These are phyloP conservation scores for Ophioderma brevispina DNA, from an alignment of 35 echinoderm and acorn worm genomes.

Conservation along the genomic window DNA sequence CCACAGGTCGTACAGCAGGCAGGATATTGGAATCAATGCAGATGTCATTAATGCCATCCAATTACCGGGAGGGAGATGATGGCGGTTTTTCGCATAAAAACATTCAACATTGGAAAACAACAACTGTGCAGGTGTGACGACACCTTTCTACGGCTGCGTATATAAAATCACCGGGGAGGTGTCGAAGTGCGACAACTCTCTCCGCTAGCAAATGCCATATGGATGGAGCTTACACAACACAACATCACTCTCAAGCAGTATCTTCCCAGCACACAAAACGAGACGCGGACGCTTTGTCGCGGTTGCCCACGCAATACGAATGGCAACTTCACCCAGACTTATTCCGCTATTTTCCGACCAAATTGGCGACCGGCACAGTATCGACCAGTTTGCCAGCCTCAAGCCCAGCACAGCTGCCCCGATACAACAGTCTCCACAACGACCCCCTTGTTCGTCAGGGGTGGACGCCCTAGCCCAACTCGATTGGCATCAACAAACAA, in stretches of 20 bases:
- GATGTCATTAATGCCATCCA: neutral
- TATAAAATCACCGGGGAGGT: neutral
- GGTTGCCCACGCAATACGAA: neutral
- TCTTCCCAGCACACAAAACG: neutral
- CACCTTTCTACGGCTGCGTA: neutral
- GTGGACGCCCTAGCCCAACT: too few species aligned
- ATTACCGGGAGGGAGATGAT: neutral
- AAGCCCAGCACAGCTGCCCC: neutral
- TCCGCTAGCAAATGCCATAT: neutral
- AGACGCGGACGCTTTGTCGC: neutral
- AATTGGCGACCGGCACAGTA: neutral
- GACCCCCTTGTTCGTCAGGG: neutral
- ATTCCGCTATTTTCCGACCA: neutral
- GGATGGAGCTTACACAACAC: neutral
- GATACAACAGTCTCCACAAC: neutral
- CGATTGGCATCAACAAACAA: too few species aligned
- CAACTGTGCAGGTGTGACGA: neutral
- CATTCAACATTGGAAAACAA: neutral
- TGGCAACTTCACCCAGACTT: neutral
- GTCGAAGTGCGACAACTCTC: neutral
- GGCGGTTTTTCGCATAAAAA: neutral
- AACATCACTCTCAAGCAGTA: neutral
- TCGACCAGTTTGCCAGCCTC: neutral
- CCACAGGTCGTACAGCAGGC: neutral
- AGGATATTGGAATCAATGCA: neutral